A percentile compares a stretch with the other conserved stretches of the same genome.
Evolutionary conservation across 2,113 vertebrate species (phyloP).

Genomic region (Tautogolabrus adspersus): DNA sequence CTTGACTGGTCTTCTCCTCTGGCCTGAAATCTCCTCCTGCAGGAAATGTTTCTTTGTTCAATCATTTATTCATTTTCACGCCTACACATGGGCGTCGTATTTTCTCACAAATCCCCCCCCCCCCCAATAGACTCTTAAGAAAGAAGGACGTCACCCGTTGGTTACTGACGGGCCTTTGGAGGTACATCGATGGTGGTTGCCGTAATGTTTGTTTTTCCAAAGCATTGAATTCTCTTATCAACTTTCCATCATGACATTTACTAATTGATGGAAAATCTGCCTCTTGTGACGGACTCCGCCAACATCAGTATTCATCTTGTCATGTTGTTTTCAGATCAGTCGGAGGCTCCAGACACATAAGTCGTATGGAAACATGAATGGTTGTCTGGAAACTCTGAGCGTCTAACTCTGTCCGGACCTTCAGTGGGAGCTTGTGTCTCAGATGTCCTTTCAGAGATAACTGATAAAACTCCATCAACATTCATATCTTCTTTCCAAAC

Average conservation of each 20-base stretch:
- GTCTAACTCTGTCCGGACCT: slow-evolving; percentile 4
- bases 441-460: slow-evolving; percentile 58
- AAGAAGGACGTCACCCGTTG: no score
- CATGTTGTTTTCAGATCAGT: slow-evolving; percentile 48
- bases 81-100: no score
- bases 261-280: slow-evolving; percentile 36
- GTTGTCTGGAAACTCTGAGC: slow-evolving; percentile 1
- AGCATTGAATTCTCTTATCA: slow-evolving; percentile 33
- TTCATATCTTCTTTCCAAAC: slow-evolving; percentile 35
- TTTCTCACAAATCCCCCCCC: no score
- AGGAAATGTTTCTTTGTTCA: no score
- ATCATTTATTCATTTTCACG: no score
- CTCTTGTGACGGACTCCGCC: not conserved
- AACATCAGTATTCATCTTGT: slow-evolving; percentile 59
- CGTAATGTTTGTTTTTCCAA: no score
- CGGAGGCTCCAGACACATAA: slow-evolving; percentile 28
- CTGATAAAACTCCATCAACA: slow-evolving; percentile 52
- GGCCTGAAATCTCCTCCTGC: no score
- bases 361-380: slow-evolving; percentile 47
- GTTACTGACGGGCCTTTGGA: no score
- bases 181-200: no score
- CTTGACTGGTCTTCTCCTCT: no score
- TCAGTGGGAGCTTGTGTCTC: slow-evolving; percentile 4
- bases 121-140: no score
- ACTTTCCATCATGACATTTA: slow-evolving; percentile 24